Percentiles rank a stretch among this genome's conserved stretches.
Conservation (phyloP, 2,113 vertebrate species). For the Plectropomus leopardus region DNA sequence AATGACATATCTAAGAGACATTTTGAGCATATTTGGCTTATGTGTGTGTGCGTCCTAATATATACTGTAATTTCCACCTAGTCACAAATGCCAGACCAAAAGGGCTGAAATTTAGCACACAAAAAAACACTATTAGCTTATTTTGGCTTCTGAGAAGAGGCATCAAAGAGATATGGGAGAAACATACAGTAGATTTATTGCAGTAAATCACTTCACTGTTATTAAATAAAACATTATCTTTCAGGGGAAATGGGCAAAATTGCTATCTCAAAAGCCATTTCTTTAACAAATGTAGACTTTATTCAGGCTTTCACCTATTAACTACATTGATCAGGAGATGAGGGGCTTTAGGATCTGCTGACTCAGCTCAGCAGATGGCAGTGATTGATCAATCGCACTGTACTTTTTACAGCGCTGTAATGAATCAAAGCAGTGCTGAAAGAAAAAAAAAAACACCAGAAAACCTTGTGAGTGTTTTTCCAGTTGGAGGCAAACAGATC, state of each 20-base stretch:
- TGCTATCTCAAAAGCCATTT: neutral
- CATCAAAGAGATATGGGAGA: neutral
- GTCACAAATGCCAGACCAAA: neutral
- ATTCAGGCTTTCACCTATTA: neutral
- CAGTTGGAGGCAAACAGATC: constrained; percentile 13
- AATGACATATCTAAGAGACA: too few species aligned
- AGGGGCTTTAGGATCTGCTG: neutral
- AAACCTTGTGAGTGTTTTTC: neutral
- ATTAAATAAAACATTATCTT: neutral
- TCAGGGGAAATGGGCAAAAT: neutral
- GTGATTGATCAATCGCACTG: constrained; percentile 14
- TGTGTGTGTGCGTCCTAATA: too few species aligned
- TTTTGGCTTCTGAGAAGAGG: neutral
- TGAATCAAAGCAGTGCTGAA: constrained; percentile 21
- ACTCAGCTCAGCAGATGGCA: constrained; percentile 24
- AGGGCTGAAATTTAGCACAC: neutral
- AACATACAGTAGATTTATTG: neutral
- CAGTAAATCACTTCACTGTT: neutral
- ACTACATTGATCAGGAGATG: neutral
- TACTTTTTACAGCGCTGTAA: constrained; percentile 32
- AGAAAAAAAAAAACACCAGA: constrained; percentile 1
- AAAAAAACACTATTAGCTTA: neutral
- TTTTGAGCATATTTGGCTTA: too few species aligned
- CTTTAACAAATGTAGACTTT: neutral
- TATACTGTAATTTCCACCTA: too few species aligned